Conservation (phyloP, 2,888 invertebrate species). For the Leptinotarsa juncta region DNA sequence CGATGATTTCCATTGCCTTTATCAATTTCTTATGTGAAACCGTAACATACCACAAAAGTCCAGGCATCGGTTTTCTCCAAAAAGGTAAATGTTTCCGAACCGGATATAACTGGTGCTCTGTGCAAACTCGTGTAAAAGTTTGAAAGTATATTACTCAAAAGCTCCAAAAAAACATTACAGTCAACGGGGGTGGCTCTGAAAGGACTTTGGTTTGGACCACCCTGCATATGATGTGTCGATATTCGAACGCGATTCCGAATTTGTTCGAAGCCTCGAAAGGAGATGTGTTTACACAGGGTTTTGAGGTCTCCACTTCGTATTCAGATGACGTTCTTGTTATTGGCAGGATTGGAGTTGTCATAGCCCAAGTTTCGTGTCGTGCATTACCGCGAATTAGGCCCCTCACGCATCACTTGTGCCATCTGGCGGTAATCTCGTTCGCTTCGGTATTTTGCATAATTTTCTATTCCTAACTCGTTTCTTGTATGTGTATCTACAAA, state of each 20-base stretch:
- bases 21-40: too few species aligned
- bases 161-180: too few species aligned
- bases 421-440: constrained; percentile 1
- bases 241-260: constrained; percentile 2
- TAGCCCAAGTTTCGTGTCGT: constrained; percentile 14
- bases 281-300: constrained; percentile 6
- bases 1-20: too few species aligned
- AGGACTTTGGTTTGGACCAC: not conserved
- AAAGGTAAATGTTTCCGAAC: too few species aligned
- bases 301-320: constrained; percentile 16
- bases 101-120: too few species aligned
- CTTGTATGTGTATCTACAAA: not conserved
- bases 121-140: too few species aligned
- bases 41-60: too few species aligned
- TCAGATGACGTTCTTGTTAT: constrained; percentile 25
- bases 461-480: not conserved
- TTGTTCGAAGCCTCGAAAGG: not conserved
- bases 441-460: constrained; percentile 5
- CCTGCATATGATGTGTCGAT: not conserved
- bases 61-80: too few species aligned
- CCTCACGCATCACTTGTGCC: not conserved
- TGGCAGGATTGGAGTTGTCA: constrained; percentile 24
- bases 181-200: too few species aligned
- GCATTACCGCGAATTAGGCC: constrained; percentile 11
- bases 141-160: too few species aligned